Percentiles rank a stretch among this genome's conserved stretches.
These are phyloP conservation scores for Geopemphigus sp. DNA, from an alignment of 1,140 invertebrate genomes.

Conservation along the genomic window DNA sequence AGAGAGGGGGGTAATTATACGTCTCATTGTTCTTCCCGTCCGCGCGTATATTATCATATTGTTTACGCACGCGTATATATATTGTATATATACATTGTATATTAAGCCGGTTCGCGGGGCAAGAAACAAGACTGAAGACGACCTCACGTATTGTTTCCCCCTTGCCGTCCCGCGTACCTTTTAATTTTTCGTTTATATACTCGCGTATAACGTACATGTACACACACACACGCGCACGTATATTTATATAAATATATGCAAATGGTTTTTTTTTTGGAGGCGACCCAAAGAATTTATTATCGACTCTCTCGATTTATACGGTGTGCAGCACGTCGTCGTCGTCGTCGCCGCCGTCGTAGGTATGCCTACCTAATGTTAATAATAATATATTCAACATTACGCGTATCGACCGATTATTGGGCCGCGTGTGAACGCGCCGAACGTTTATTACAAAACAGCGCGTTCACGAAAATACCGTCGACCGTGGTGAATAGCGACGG, in stretches of 20 bases:
- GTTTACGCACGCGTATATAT: not conserved
- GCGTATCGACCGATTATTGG: slow-evolving; percentile 15
- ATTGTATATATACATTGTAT: no score
- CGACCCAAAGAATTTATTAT: slow-evolving; percentile 21
- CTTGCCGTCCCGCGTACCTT: not conserved
- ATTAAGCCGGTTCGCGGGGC: not conserved
- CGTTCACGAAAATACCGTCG: not conserved
- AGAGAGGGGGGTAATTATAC: slow-evolving; percentile 23
- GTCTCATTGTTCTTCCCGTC: slow-evolving; percentile 41
- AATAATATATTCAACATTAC: slow-evolving; percentile 2
- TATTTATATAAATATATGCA: not conserved
- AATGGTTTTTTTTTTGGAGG: slow-evolving; percentile 20
- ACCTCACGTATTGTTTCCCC: slow-evolving; percentile 14
- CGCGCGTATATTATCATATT: not conserved
- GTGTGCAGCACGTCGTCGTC: not conserved
- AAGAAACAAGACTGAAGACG: slow-evolving; percentile 12
- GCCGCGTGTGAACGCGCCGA: not conserved
- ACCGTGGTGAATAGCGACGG: not conserved
- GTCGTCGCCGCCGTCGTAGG: no score
- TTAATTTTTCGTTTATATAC: slow-evolving; percentile 14
- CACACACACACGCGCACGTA: no score
- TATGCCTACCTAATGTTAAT: not conserved
- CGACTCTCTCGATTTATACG: not conserved
- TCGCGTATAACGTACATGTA: no score
- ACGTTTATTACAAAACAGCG: not conserved